Conservation (phyloP, 2,888 invertebrate species). For the Chesias legatella region DNA sequence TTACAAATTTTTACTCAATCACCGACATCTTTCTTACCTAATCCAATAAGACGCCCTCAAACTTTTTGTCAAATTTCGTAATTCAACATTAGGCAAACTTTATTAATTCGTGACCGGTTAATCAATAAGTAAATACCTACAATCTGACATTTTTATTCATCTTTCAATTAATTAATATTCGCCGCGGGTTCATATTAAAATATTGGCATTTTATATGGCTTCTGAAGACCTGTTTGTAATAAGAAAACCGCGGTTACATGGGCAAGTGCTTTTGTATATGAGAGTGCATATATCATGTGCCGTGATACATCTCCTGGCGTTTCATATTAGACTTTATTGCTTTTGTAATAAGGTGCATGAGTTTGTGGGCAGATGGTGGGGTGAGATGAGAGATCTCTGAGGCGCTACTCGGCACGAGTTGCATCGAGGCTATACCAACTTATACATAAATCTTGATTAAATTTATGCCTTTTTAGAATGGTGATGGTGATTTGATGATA, state of each 20-base stretch:
- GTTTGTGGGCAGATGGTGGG: conserved; percentile 17
- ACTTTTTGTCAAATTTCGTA: background rate
- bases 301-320: conserved; percentile 23
- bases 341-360: conserved; percentile 23
- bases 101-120: conserved; percentile 59
- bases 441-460: conserved; percentile 10
- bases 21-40: background rate
- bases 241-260: conserved; percentile 47
- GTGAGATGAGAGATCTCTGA: conserved; percentile 56
- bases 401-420: conserved; percentile 40
- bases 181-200: conserved; percentile 62
- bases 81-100: conserved; percentile 20
- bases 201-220: conserved; percentile 67
- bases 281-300: conserved; percentile 51
- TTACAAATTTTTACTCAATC: no score
- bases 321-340: conserved; percentile 22
- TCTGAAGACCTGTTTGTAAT: conserved; percentile 59
- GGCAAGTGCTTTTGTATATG: conserved; percentile 36
- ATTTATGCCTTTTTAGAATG: conserved; percentile 11
- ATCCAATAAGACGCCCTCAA: background rate
- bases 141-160: conserved; percentile 46
- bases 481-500: conserved; percentile 13
- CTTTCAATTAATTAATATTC: conserved; percentile 66
- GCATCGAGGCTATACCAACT: conserved; percentile 14
- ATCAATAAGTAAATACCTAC: conserved; percentile 41